These are phyloP conservation scores for Cheirogaleus medius DNA, from an alignment of 2,113 vertebrate species.

Conservation along the genomic window DNA sequence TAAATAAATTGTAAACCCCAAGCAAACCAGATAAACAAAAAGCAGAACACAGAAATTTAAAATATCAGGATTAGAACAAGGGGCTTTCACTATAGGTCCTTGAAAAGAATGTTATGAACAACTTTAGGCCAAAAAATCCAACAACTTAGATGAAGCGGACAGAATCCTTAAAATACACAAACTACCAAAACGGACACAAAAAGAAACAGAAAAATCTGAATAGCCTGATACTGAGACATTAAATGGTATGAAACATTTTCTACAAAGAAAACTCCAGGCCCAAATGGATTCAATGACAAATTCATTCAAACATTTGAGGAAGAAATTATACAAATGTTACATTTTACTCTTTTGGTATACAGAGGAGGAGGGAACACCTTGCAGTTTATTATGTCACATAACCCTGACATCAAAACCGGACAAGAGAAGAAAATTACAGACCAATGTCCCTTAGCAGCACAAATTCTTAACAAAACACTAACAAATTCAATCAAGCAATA, in stretches of 20 bases:
- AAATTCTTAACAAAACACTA: not conserved
- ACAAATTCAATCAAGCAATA: not conserved
- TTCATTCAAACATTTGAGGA: not conserved
- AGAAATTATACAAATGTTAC: not conserved
- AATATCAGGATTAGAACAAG: not conserved
- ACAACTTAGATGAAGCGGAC: not conserved
- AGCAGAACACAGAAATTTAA: not conserved
- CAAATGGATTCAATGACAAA: not conserved
- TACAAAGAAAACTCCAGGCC: not conserved
- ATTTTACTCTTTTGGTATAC: rapidly evolving
- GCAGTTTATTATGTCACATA: not conserved
- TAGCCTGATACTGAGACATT: not conserved
- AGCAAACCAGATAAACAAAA: not conserved
- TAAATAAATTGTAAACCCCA: not conserved
- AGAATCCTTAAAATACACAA: not conserved
- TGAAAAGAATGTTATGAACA: not conserved
- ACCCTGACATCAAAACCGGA: not conserved
- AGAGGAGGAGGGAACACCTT: not conserved
- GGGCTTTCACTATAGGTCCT: no score
- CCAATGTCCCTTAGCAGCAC: not conserved
- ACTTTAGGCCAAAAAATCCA: not conserved
- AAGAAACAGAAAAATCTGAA: not conserved
- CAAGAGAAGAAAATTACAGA: not conserved
- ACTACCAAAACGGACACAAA: not conserved
- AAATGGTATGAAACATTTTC: not conserved